phyloP scores from a whole-genome alignment of 2,113 vertebrate genomes.

The Apus apus region DNA sequence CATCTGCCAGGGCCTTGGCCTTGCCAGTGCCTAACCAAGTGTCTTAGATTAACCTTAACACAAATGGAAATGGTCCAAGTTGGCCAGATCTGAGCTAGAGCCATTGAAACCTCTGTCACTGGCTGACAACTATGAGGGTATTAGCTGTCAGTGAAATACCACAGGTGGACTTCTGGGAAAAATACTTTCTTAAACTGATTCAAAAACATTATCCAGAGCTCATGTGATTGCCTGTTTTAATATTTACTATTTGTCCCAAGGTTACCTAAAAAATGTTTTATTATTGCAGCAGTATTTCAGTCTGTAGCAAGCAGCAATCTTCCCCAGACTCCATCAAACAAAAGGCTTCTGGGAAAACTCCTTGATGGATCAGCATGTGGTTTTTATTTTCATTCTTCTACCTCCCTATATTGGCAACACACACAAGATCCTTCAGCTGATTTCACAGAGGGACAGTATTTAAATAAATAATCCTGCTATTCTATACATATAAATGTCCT shows the following conservation, averaged over 20 bases:
- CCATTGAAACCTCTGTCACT: not conserved
- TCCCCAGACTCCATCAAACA: not conserved
- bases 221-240: not conserved
- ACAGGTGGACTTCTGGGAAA: not conserved
- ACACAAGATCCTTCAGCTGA: not conserved
- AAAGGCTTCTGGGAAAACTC: not conserved
- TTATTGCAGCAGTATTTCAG: not conserved
- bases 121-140: not conserved
- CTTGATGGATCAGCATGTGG: not conserved
- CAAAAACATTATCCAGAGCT: not conserved
- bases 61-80: not conserved
- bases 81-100: not conserved
- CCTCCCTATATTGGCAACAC: not conserved
- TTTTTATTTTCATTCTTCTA: not conserved
- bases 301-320: not conserved
- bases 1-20: not conserved
- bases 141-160: not conserved
- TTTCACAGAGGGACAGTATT: not conserved
- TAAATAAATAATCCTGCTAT: not conserved
- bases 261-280: not conserved
- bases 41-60: not conserved
- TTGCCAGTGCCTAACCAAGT: not conserved
- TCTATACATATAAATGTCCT: not conserved
- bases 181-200: not conserved
- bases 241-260: not conserved